These are phyloP conservation scores for Chromoteleia sp. DNA, from an alignment of 2,888 invertebrate species.

Conservation along the genomic window DNA sequence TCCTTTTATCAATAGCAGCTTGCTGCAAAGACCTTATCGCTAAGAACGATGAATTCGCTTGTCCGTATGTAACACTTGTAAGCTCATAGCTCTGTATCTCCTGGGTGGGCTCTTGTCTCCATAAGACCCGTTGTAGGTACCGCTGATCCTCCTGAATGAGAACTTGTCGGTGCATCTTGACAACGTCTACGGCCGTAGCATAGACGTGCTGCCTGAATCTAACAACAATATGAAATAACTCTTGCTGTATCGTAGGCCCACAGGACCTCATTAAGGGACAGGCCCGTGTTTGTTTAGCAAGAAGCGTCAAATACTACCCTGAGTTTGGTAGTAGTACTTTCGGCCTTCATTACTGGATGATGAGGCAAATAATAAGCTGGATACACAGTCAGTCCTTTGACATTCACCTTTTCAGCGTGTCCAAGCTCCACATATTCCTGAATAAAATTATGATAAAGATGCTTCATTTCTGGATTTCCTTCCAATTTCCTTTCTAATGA, in stretches of 20 bases:
- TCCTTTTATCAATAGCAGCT: slow-evolving; percentile 30
- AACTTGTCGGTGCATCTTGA: slow-evolving; percentile 76
- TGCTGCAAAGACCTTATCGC: slow-evolving; percentile 61
- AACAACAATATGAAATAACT: slow-evolving; percentile 70
- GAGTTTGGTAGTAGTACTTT: too few species aligned
- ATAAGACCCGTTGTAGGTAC: slow-evolving; percentile 74
- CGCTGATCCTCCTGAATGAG: slow-evolving; percentile 60
- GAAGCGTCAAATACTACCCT: too few species aligned
- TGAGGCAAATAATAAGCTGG: slow-evolving; percentile 4
- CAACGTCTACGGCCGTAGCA: slow-evolving; percentile 75
- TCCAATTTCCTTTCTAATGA: slow-evolving; percentile 10
- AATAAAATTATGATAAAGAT: slow-evolving; percentile 10
- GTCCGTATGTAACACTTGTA: slow-evolving; percentile 66
- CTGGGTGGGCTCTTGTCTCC: slow-evolving; percentile 66
- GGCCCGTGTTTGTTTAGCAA: slow-evolving; percentile 66
- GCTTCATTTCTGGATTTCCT: slow-evolving; percentile 2
- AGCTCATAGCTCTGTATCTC: slow-evolving; percentile 59
- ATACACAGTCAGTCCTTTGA: too few species aligned
- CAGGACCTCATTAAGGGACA: slow-evolving; percentile 74
- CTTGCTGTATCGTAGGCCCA: slow-evolving; percentile 73
- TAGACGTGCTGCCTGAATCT: slow-evolving; percentile 70
- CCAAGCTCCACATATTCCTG: slow-evolving; percentile 59
- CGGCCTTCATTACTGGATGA: slow-evolving; percentile 69
- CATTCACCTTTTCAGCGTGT: slow-evolving; percentile 51
- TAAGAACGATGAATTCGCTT: slow-evolving; percentile 72